A percentile compares a stretch with the other conserved stretches of the same genome.
These are phyloP conservation scores for Synanthedon myopaeformis DNA, from an alignment of 2,888 invertebrate species.

Conservation along the genomic window DNA sequence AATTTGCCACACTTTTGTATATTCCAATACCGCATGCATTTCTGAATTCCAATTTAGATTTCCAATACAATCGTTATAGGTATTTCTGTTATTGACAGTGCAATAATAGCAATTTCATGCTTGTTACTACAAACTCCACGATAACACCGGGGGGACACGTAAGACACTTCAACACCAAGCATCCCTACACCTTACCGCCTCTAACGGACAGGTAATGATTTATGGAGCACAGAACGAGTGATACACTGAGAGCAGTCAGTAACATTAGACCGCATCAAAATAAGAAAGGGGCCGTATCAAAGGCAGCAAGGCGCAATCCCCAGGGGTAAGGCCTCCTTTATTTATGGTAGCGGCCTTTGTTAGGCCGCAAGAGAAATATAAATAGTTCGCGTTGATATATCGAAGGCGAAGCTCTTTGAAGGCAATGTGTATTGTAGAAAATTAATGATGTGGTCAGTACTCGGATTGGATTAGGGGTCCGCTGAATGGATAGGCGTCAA, in stretches of 20 bases:
- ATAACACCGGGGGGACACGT: constrained; percentile 1
- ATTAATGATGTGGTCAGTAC: constrained; percentile 69
- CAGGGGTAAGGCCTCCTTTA: constrained; percentile 50
- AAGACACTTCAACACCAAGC: constrained; percentile 11
- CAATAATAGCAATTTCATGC: neutral
- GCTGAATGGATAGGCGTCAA: constrained; percentile 35
- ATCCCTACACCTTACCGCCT: constrained; percentile 8
- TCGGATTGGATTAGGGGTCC: constrained; percentile 58
- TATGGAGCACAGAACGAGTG: constrained; percentile 47
- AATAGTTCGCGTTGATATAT: constrained; percentile 66
- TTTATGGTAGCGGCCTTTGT: constrained; percentile 62
- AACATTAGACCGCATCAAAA: constrained; percentile 61
- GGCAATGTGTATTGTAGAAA: constrained; percentile 63
- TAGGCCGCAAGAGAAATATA: constrained; percentile 59
- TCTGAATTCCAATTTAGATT: too few relatives aligned
- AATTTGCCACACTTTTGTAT: too few relatives aligned
- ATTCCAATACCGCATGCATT: too few relatives aligned
- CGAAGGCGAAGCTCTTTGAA: constrained; percentile 52
- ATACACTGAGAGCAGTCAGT: constrained; percentile 35
- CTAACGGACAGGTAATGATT: constrained; percentile 53
- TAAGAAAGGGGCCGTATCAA: constrained; percentile 66
- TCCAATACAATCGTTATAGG: neutral
- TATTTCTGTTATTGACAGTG: neutral
- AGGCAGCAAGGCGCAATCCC: constrained; percentile 59
- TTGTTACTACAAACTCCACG: neutral